Evolutionary conservation across 2,797 vertebrate species (phyloP).

Genomic region (Enteromius fasciolatus): DNA sequence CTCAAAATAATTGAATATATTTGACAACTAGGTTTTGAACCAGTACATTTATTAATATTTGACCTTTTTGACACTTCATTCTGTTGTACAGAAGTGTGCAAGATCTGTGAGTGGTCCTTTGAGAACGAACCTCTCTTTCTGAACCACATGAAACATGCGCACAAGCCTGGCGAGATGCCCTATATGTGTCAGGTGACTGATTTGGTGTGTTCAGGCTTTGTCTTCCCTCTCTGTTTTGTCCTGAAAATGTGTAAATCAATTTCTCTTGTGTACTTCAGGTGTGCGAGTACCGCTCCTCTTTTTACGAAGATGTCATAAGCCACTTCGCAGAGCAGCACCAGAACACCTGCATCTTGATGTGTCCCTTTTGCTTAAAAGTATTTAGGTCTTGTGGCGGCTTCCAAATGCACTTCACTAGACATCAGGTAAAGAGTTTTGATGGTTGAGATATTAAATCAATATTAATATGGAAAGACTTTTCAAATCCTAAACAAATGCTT

Average conservation of each 20-base stretch:
- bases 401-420: constrained; percentile 88
- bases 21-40: not conserved
- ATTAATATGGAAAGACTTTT: not conserved
- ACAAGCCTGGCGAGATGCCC: constrained; percentile 97
- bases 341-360: constrained; percentile 84
- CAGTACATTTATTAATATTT: no score
- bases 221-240: not conserved
- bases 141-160: constrained; percentile 92
- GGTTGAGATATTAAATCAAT: not conserved
- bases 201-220: not conserved
- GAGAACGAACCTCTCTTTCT: constrained; percentile 85
- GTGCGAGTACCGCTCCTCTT: constrained; percentile 91
- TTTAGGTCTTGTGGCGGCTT: constrained; percentile 83
- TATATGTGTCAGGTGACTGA: constrained; percentile 90
- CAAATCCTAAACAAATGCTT: not conserved
- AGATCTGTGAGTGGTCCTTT: constrained; percentile 91
- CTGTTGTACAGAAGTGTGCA: constrained; percentile 82
- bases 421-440: constrained; percentile 79
- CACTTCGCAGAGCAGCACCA: constrained; percentile 87
- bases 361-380: constrained; percentile 90
- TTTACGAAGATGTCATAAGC: constrained; percentile 84
- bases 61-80: not conserved
- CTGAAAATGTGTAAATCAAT: not conserved
- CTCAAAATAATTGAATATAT: not conserved
- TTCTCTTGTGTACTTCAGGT: constrained; percentile 73